A percentile compares a stretch with the other conserved stretches of the same genome.
These are phyloP conservation scores for Pyrochroa serraticornis DNA, from an alignment of 2,888 invertebrate species.

Conservation along the genomic window DNA sequence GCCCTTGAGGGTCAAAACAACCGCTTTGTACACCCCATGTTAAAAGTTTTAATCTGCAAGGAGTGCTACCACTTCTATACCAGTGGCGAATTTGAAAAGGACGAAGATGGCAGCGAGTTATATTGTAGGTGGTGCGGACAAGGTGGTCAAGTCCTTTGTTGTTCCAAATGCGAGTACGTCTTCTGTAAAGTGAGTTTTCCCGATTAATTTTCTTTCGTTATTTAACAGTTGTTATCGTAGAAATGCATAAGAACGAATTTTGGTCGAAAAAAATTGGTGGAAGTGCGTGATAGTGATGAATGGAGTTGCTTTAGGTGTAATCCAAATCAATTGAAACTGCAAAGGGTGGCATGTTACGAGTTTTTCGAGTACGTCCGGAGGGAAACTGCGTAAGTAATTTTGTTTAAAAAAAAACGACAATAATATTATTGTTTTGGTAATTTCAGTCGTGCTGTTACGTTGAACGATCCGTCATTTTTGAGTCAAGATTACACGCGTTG, in stretches of 20 bases:
- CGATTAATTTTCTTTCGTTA: conserved; percentile 4
- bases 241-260: conserved; percentile 79
- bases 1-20: conserved; percentile 67
- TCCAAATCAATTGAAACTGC: conserved; percentile 67
- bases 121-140: conserved; percentile 87
- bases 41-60: conserved; percentile 74
- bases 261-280: conserved; percentile 68
- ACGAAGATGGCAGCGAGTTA: conserved; percentile 81
- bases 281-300: conserved; percentile 77
- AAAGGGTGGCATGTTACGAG: conserved; percentile 75
- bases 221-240: conserved; percentile 56
- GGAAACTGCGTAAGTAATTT: conserved; percentile 62
- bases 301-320: conserved; percentile 83
- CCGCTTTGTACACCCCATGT: conserved; percentile 74
- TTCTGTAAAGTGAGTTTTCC: conserved; percentile 67
- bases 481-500: conserved; percentile 45
- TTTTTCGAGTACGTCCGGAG: conserved; percentile 70
- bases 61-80: conserved; percentile 79
- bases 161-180: conserved; percentile 75
- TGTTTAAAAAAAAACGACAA: neutral
- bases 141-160: conserved; percentile 73
- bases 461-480: conserved; percentile 54
- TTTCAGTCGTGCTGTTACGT: conserved; percentile 58
- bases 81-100: conserved; percentile 81
- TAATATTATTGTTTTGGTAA: neutral